Evolutionary conservation across 1,140 invertebrate genomes (phyloP).

Genomic region (Danaus melanippus): DNA sequence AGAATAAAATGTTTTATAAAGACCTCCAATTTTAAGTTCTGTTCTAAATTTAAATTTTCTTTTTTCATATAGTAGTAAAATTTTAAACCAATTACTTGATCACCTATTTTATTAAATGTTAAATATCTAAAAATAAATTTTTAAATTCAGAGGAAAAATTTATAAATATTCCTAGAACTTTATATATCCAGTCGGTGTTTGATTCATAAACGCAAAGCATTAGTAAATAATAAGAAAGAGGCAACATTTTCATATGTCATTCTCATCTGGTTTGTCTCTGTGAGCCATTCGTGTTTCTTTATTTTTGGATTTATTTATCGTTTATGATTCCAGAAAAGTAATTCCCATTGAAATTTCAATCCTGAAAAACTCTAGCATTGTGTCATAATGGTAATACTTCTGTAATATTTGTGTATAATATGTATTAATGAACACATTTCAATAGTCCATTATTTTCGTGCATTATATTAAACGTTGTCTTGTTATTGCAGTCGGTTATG

Average conservation of each 20-base stretch:
- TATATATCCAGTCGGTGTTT: too few relatives aligned
- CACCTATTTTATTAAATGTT: too few relatives aligned
- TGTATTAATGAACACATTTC: background rate
- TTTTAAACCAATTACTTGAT: too few relatives aligned
- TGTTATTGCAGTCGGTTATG: conserved; percentile 78
- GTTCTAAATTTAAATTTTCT: too few relatives aligned
- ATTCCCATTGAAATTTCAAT: conserved; percentile 18
- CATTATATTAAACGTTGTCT: background rate
- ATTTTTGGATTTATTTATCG: conserved; percentile 46
- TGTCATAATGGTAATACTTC: conserved; percentile 44
- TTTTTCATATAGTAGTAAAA: too few relatives aligned
- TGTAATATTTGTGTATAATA: conserved; percentile 7
- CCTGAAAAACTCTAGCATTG: conserved; percentile 23
- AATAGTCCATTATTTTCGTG: background rate
- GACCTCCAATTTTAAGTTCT: too few relatives aligned
- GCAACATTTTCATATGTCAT: conserved; percentile 13
- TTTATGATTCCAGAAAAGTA: conserved; percentile 27
- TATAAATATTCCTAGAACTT: too few relatives aligned
- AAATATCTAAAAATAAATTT: too few relatives aligned
- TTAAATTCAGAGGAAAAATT: too few relatives aligned
- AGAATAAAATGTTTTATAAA: too few relatives aligned
- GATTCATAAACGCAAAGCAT: too few relatives aligned
- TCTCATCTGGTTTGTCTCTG: conserved; percentile 49
- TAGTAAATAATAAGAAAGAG: background rate
- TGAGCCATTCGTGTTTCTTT: conserved; percentile 29